Conservation (phyloP, 2,888 invertebrate species). For the Oscheius onirici region DNA sequence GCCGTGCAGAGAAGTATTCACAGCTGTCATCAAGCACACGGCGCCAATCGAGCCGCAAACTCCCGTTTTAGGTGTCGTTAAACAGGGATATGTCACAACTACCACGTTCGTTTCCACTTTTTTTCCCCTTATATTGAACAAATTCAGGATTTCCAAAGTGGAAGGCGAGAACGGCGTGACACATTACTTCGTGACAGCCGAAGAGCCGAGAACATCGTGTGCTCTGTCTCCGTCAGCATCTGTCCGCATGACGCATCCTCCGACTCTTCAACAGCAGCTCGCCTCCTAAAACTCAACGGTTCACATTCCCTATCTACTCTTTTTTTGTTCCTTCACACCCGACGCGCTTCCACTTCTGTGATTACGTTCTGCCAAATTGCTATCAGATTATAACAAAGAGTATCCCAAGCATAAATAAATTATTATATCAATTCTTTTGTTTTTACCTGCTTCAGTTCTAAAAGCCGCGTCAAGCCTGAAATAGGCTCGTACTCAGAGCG, state of each 20-base stretch:
- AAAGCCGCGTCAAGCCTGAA: background rate
- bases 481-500: background rate
- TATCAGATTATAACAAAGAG: conserved; percentile 24
- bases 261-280: conserved; percentile 18
- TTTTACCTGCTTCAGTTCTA: background rate
- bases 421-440: background rate
- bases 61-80: conserved; percentile 29
- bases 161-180: conserved; percentile 56
- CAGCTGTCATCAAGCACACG: conserved; percentile 5
- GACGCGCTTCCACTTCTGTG: conserved; percentile 28
- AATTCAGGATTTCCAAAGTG: conserved; percentile 46
- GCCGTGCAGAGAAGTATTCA: conserved; percentile 9
- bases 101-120: conserved; percentile 27
- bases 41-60: background rate
- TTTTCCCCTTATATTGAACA: background rate
- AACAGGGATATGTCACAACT: conserved; percentile 13
- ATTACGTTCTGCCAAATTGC: conserved; percentile 32
- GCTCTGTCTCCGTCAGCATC: background rate
- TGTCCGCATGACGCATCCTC: background rate
- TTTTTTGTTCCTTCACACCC: conserved; percentile 7
- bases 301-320: background rate
- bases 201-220: conserved; percentile 21
- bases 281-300: conserved; percentile 11
- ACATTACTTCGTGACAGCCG: conserved; percentile 43
- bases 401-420: conserved; percentile 20